Evolutionary conservation across 2,888 invertebrate genomes (phyloP).

Genomic region (Tortricodes alternella): DNA sequence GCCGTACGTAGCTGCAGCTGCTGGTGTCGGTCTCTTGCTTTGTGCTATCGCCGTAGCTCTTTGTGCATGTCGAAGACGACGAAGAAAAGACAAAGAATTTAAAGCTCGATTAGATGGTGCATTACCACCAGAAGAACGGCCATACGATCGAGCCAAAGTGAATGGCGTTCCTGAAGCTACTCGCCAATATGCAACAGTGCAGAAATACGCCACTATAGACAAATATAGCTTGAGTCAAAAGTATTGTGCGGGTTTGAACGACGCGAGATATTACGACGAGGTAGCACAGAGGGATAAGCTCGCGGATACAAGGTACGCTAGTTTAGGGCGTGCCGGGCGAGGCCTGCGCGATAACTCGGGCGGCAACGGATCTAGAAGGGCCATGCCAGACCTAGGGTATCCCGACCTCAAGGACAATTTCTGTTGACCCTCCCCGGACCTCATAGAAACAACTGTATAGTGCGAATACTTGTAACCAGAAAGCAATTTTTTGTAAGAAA

Average conservation of each 20-base stretch:
- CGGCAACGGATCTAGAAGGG: conserved; percentile 69
- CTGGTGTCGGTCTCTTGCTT: conserved; percentile 84
- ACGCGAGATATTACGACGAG: conserved; percentile 78
- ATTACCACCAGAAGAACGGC: conserved; percentile 82
- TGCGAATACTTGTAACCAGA: conserved; percentile 38
- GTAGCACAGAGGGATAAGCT: conserved; percentile 79
- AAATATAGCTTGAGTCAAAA: conserved; percentile 81
- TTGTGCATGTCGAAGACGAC: conserved; percentile 83
- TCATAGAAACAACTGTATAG: conserved; percentile 75
- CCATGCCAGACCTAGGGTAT: conserved; percentile 77
- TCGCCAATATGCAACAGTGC: conserved; percentile 76
- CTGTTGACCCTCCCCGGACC: conserved; percentile 86
- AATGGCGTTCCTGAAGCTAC: conserved; percentile 72
- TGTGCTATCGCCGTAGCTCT: conserved; percentile 82
- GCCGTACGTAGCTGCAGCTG: conserved; percentile 85
- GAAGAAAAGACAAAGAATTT: conserved; percentile 83
- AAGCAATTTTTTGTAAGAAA: conserved; percentile 46
- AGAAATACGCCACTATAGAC: conserved; percentile 80
- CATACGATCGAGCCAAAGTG: conserved; percentile 83
- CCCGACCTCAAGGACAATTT: conserved; percentile 87
- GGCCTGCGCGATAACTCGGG: conserved; percentile 68
- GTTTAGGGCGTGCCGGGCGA: conserved; percentile 72
- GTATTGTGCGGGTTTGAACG: conserved; percentile 78
- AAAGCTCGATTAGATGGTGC: conserved; percentile 84
- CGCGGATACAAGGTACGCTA: conserved; percentile 77